Evolutionary conservation across 1,140 invertebrate species (phyloP).

Genomic region (Diachasmimorpha longicaudata): DNA sequence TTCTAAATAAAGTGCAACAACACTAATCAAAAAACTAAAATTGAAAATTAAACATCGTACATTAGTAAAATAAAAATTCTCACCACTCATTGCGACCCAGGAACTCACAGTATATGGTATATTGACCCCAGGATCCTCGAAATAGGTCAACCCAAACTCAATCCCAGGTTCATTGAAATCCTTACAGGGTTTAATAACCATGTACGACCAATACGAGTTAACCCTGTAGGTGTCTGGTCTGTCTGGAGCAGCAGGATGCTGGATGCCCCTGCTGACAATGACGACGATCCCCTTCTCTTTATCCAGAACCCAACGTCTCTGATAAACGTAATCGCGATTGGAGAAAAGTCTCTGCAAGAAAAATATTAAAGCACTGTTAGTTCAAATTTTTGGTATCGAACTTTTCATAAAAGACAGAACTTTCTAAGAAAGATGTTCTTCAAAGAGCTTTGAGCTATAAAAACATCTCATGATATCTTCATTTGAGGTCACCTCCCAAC

Average conservation of each 20-base stretch:
- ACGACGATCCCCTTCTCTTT: conserved; percentile 64
- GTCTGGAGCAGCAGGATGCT: conserved; percentile 68
- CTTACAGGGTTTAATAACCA: conserved; percentile 78
- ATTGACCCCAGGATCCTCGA: conserved; percentile 82
- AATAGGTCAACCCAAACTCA: conserved; percentile 86
- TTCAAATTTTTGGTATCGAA: background rate
- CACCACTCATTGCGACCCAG: conserved; percentile 68
- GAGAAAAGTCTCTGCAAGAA: conserved; percentile 75
- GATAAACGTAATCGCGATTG: conserved; percentile 87
- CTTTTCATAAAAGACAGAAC: too few relatives aligned
- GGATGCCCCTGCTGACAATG: conserved; percentile 69
- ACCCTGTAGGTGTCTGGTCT: conserved; percentile 69
- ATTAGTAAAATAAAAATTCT: background rate
- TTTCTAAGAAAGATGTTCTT: too few relatives aligned
- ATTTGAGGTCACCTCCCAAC: too few relatives aligned
- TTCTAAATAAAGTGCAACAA: too few relatives aligned
- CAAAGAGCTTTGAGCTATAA: too few relatives aligned
- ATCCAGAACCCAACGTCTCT: conserved; percentile 73
- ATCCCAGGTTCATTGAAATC: conserved; percentile 74
- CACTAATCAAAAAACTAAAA: too few relatives aligned
- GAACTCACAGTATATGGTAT: conserved; percentile 70
- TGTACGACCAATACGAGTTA: conserved; percentile 83
- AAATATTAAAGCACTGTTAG: conserved; percentile 16
- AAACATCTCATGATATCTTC: too few relatives aligned
- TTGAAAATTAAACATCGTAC: too few relatives aligned